phyloP scores from a whole-genome alignment of 1,140 invertebrate genomes.

The Doryteuthis pealeii region DNA sequence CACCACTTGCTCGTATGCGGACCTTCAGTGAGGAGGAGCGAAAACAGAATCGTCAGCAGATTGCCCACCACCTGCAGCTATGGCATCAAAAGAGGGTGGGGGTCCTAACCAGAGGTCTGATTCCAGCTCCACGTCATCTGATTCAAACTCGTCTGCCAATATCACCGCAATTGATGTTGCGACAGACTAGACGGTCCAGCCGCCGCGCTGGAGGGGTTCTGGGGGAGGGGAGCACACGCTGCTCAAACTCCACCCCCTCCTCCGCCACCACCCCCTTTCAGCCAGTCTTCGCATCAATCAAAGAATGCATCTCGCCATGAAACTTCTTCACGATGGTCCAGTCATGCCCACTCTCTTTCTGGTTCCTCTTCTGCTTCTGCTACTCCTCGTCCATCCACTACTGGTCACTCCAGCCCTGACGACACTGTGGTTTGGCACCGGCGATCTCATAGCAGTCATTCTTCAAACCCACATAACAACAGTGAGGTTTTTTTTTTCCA shows the following conservation, averaged over 20 bases:
- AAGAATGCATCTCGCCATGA: conserved; percentile 8
- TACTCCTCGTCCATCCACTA: not conserved
- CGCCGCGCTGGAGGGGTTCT: conserved; percentile 9
- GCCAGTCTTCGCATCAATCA: conserved; percentile 10
- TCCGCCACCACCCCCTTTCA: conserved; percentile 4
- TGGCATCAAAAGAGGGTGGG: conserved; percentile 49
- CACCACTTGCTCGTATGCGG: conserved; percentile 37
- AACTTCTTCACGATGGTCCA: conserved; percentile 11
- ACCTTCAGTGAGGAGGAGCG: conserved; percentile 50
- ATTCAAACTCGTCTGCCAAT: conserved; percentile 10
- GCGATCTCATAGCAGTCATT: conserved; percentile 15
- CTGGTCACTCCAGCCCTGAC: not conserved
- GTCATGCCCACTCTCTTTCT: not conserved
- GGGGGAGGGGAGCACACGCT: conserved; percentile 14
- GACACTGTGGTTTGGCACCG: conserved; percentile 27
- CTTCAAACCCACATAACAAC: not conserved
- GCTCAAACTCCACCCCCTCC: not conserved
- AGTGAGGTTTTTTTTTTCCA: not conserved
- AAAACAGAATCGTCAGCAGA: conserved; percentile 50
- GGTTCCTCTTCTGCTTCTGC: not conserved
- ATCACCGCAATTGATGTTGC: conserved; percentile 21
- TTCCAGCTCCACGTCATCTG: conserved; percentile 20
- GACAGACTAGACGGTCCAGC: conserved; percentile 14
- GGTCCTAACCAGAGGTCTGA: conserved; percentile 22
- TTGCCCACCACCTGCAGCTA: conserved; percentile 50